Evolutionary conservation across 2,888 invertebrate species (phyloP), one percentile per base, ranked within the genome.

Genomic region (Nemapogon koenigi): DNA sequence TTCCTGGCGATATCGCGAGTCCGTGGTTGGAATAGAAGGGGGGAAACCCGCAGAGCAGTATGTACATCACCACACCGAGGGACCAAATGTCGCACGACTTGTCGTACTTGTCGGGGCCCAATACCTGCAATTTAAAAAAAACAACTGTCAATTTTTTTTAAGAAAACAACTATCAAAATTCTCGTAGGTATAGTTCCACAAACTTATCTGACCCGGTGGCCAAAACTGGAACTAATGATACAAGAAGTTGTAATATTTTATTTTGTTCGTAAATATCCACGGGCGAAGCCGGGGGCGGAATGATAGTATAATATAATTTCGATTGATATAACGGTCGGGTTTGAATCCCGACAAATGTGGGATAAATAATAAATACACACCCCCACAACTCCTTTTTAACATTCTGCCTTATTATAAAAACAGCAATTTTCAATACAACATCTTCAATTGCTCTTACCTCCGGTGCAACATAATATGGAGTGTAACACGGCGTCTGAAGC

Each of bases 71-170:
- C 17, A 99, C 98, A 15, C 98, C 98, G 41, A 99, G 76, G 0
- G 97, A 97, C 98, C 99, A 99, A 59, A 99, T 90, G 81, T 99
- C 99, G 80, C 99, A 99, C 48, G 96, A 96, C 64, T 96, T 97
- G 76, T 98, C 98, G 62, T 98, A 99, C 60, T 96, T 97, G 64
- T 96, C 95, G 3, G 97, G 94, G 2, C 97, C 97, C 38, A 98
- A 76, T 3, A 98, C 96, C 85, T 97, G 71, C 6, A 80, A n/a
- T n/a, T n/a, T n/a, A 63, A 40, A 19, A 39, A 33, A 36, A n/a
- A 35, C 3, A n/a, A 14, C 10, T 11, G 17, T 22, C 8, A 7
- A 22, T 22, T 22, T 22, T 8, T 7, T 22, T n/a, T n/a, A n/a
- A n/a, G n/a, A n/a, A n/a, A n/a, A n/a, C n/a, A n/a, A n/a, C n/a